phyloP scores from a whole-genome alignment of 1,140 invertebrate genomes.

The Bradysia coprophila region DNA sequence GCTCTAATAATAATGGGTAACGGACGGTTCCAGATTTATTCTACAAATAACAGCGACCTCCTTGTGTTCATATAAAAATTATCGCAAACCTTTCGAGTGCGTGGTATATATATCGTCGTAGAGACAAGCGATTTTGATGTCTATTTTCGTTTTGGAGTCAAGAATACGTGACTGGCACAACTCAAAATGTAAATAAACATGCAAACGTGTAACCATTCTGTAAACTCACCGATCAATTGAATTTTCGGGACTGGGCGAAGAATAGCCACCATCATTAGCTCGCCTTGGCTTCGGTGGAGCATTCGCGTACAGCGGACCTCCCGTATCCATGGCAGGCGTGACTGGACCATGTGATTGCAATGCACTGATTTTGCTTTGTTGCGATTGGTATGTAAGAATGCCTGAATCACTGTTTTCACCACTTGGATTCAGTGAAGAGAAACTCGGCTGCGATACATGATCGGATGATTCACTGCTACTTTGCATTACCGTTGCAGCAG shows the following conservation, averaged over 20 bases:
- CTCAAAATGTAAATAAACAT: no score
- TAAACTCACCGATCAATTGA: constrained; percentile 20
- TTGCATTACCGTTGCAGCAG: constrained; percentile 62
- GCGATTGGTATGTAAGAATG: constrained; percentile 31
- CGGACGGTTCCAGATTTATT: no score
- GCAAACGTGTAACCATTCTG: no score
- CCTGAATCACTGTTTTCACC: constrained; percentile 36
- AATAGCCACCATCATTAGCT: constrained; percentile 45
- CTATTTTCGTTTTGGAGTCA: no score
- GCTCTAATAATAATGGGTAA: no score
- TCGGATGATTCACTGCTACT: constrained; percentile 21
- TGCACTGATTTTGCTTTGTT: constrained; percentile 15
- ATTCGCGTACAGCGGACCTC: constrained; percentile 61
- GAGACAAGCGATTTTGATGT: no score
- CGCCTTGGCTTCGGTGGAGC: constrained; percentile 71
- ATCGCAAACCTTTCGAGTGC: no score
- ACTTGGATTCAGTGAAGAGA: constrained; percentile 29
- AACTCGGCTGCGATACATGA: constrained; percentile 15
- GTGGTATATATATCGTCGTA: no score
- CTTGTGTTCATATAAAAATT: no score
- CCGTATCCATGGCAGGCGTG: constrained; percentile 17
- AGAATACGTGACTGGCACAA: no score
- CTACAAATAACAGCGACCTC: no score
- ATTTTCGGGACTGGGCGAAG: constrained; percentile 45
- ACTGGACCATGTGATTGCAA: constrained; percentile 12